These are phyloP conservation scores for Merluccius polli DNA, from an alignment of 2,797 vertebrate genomes.

Conservation along the genomic window DNA sequence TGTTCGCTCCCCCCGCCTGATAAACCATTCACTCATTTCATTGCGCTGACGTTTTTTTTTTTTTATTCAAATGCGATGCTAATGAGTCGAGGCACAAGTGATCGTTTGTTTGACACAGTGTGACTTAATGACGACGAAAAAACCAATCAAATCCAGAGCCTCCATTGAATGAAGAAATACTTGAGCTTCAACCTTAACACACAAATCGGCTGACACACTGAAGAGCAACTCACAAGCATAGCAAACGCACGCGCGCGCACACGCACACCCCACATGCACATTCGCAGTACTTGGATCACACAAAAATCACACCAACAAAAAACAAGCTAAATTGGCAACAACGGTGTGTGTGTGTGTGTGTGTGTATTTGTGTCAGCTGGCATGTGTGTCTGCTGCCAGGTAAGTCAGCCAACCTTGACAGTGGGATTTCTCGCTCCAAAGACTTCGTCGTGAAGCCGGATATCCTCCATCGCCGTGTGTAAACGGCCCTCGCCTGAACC, in stretches of 20 bases:
- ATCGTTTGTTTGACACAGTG: neutral
- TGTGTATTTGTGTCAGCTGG: conserved; percentile 19
- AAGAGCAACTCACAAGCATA: neutral
- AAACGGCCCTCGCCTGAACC: no score
- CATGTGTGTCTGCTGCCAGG: conserved; percentile 35
- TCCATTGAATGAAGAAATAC: neutral
- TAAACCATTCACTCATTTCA: neutral
- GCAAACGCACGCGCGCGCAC: neutral
- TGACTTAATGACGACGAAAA: neutral
- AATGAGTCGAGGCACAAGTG: neutral
- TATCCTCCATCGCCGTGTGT: neutral
- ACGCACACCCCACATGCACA: neutral
- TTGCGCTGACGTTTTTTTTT: neutral
- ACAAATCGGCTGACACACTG: neutral
- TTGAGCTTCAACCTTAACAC: neutral
- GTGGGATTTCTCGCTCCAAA: conserved; percentile 66
- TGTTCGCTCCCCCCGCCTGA: neutral
- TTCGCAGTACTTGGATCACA: neutral
- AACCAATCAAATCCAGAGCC: neutral
- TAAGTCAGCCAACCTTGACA: conserved; percentile 59
- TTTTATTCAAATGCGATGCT: neutral
- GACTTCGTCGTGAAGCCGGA: conserved; percentile 29
- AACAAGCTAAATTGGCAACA: neutral
- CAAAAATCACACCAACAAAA: neutral
- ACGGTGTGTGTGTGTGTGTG: conserved; percentile 14